phyloP scores from a whole-genome alignment of 1,140 invertebrate genomes.

The Wiebesia pumilae region DNA sequence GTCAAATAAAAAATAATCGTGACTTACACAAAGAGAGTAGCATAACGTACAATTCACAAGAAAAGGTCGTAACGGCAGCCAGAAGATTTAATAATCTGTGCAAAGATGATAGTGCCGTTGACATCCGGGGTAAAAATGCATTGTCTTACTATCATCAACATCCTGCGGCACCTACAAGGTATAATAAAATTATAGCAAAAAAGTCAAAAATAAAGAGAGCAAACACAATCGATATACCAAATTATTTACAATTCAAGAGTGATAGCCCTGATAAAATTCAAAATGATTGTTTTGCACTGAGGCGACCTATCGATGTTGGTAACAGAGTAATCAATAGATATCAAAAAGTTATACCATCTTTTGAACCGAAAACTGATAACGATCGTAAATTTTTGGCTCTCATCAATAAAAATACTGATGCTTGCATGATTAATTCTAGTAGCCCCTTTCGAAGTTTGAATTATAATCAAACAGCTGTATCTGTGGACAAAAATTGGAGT shows the following conservation, averaged over 20 bases:
- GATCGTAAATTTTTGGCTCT: constrained; percentile 89
- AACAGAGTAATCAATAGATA: constrained; percentile 65
- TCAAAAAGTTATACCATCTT: constrained; percentile 77
- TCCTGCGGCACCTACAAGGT: constrained; percentile 55
- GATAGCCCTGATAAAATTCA: constrained; percentile 65
- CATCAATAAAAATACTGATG: constrained; percentile 83
- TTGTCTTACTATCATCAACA: constrained; percentile 46
- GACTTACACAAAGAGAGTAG: constrained; percentile 45
- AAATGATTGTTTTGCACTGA: constrained; percentile 72
- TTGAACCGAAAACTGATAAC: constrained; percentile 88
- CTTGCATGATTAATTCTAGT: constrained; percentile 54
- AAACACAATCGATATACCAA: constrained; percentile 91
- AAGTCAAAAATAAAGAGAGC: constrained; percentile 88
- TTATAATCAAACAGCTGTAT: constrained; percentile 58
- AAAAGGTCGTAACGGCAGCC: constrained; percentile 27
- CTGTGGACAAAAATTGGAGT: constrained; percentile 81
- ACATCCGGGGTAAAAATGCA: constrained; percentile 44
- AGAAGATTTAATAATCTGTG: constrained; percentile 49
- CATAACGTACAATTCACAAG: constrained; percentile 37
- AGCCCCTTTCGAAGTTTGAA: constrained; percentile 66
- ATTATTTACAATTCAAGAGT: constrained; percentile 74
- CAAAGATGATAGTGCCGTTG: constrained; percentile 55
- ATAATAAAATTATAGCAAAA: constrained; percentile 80
- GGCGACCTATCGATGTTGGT: constrained; percentile 77
- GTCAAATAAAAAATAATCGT: constrained; percentile 59